These are phyloP conservation scores for Phyllotis vaccarum DNA, from an alignment of 2,797 vertebrate species.

Conservation along the genomic window DNA sequence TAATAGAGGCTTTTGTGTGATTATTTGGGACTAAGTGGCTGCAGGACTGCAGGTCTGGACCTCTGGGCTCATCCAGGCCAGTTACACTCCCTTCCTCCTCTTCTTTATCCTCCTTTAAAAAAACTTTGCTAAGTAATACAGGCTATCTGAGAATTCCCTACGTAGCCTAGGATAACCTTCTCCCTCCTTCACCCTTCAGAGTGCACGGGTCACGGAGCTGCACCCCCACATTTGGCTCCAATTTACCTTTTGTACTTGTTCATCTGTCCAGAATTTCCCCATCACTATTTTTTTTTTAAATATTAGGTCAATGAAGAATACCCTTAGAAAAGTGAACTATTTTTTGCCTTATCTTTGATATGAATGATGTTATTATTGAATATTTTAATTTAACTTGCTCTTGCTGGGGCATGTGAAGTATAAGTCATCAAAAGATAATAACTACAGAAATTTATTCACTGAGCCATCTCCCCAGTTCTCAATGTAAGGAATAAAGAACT, in stretches of 20 bases:
- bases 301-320: slow-evolving; percentile 11
- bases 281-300: slow-evolving; percentile 34
- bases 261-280: background rate
- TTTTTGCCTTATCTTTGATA: background rate
- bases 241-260: slow-evolving; percentile 33
- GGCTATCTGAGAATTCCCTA: background rate
- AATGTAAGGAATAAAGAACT: slow-evolving; percentile 52
- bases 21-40: no score
- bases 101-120: background rate
- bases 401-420: background rate
- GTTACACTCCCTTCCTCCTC: background rate
- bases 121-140: background rate
- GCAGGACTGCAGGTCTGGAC: no score
- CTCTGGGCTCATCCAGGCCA: no score
- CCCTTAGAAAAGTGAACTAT: background rate
- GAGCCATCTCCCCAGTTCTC: background rate
- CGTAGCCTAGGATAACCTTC: background rate
- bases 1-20: no score
- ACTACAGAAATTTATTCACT: background rate
- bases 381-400: slow-evolving; percentile 59
- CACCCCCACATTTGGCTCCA: no score
- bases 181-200: background rate
- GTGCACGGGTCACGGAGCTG: background rate
- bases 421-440: slow-evolving; percentile 57
- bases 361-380: slow-evolving; percentile 42